Percentiles rank a stretch among this genome's conserved stretches.
Conservation (phyloP, 2,888 invertebrate genomes). For the Tanaodytes sp. region DNA sequence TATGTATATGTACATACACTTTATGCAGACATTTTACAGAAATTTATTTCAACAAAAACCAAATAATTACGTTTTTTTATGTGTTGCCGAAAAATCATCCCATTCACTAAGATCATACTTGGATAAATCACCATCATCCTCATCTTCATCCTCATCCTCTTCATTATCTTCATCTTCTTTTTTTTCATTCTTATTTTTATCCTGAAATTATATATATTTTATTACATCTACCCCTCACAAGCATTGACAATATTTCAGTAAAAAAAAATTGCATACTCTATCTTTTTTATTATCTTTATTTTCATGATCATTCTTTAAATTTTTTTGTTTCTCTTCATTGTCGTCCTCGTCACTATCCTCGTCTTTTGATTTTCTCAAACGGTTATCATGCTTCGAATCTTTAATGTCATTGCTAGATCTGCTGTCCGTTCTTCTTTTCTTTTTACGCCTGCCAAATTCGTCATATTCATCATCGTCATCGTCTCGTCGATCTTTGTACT, state of each 20-base stretch:
- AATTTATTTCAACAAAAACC: too few relatives aligned
- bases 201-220: background rate
- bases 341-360: conserved; percentile 50
- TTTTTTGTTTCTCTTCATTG: conserved; percentile 45
- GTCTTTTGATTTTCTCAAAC: conserved; percentile 63
- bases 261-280: too few relatives aligned
- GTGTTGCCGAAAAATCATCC: conserved; percentile 71
- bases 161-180: conserved; percentile 63
- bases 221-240: too few relatives aligned
- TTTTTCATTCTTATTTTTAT: conserved; percentile 62
- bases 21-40: too few relatives aligned
- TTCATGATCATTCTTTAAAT: background rate
- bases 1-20: too few relatives aligned
- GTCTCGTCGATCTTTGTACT: conserved; percentile 90
- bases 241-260: too few relatives aligned
- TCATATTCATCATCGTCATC: conserved; percentile 96
- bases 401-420: conserved; percentile 71
- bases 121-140: conserved; percentile 76
- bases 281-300: too few relatives aligned
- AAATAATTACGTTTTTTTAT: conserved; percentile 66
- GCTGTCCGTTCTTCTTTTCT: conserved; percentile 76
- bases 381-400: conserved; percentile 67
- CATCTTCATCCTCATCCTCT: conserved; percentile 75
- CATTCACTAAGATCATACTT: conserved; percentile 77
- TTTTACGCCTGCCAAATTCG: conserved; percentile 84